phyloP scores from a whole-genome alignment of 2,113 vertebrate genomes.

The Centropristis striata region DNA sequence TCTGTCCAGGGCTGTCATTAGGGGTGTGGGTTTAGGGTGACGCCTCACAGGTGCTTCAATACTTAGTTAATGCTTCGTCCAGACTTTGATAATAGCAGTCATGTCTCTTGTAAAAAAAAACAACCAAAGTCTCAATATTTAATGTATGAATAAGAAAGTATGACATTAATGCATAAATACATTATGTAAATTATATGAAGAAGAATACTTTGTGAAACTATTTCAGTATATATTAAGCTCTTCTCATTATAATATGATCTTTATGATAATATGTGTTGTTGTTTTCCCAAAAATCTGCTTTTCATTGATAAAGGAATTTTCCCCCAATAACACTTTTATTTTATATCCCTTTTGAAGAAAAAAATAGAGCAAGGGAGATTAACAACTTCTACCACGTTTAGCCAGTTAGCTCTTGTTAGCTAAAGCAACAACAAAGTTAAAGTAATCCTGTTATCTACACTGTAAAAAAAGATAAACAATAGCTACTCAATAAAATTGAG shows the following conservation, averaged over 20 bases:
- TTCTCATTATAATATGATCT: background rate
- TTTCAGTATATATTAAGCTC: background rate
- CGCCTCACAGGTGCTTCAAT: slow-evolving; percentile 50
- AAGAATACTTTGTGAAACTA: background rate
- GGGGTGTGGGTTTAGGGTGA: slow-evolving; percentile 29
- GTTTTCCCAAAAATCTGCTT: background rate
- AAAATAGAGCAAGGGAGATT: background rate
- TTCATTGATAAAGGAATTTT: background rate
- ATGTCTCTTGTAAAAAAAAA: background rate
- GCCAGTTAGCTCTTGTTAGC: background rate
- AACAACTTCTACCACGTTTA: background rate
- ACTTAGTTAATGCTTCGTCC: background rate
- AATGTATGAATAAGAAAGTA: background rate
- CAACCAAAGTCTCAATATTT: background rate
- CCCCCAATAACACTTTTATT: background rate
- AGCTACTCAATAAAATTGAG: too few species aligned
- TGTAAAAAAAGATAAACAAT: too few species aligned
- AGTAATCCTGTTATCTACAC: background rate
- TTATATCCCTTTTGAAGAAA: background rate
- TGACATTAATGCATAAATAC: background rate
- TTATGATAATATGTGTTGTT: too few species aligned
- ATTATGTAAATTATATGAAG: background rate
- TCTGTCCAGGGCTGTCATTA: slow-evolving; percentile 42
- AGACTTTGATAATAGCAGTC: background rate
- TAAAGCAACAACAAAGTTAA: background rate